Evolutionary conservation across 2,888 invertebrate genomes (phyloP).

Genomic region (Ariolimax columbianus): DNA sequence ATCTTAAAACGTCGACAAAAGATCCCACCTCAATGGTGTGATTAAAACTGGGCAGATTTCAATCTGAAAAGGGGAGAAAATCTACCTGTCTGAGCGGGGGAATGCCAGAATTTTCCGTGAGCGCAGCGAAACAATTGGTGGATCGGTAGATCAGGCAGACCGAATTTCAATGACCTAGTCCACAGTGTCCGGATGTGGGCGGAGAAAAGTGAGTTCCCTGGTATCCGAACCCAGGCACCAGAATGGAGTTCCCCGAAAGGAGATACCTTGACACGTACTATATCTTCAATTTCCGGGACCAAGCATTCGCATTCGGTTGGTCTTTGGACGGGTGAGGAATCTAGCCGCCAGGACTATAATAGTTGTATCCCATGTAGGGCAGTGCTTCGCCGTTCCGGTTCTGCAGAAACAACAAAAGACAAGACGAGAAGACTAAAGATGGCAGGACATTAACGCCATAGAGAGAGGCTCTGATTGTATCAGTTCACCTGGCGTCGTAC

Average conservation of each 20-base stretch:
- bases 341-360: background rate
- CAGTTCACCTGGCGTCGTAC: too few relatives aligned
- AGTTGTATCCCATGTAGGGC: background rate
- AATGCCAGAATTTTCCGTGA: too few relatives aligned
- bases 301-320: background rate
- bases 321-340: background rate
- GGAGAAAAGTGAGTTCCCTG: background rate
- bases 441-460: too few relatives aligned
- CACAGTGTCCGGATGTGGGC: background rate
- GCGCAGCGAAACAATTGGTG: too few relatives aligned
- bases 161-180: background rate
- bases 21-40: background rate
- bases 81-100: background rate
- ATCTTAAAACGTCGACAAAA: background rate
- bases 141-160: background rate
- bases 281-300: background rate
- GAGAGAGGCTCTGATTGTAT: too few relatives aligned
- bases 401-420: too few relatives aligned
- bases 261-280: background rate
- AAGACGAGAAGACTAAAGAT: too few relatives aligned
- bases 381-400: background rate
- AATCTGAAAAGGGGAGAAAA: background rate
- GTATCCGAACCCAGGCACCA: background rate
- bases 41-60: background rate
- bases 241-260: too few relatives aligned